Evolutionary conservation across 2,113 vertebrate genomes (phyloP), one percentile per base, ranked within the genome.

Genomic region (Clarias gariepinus): DNA sequence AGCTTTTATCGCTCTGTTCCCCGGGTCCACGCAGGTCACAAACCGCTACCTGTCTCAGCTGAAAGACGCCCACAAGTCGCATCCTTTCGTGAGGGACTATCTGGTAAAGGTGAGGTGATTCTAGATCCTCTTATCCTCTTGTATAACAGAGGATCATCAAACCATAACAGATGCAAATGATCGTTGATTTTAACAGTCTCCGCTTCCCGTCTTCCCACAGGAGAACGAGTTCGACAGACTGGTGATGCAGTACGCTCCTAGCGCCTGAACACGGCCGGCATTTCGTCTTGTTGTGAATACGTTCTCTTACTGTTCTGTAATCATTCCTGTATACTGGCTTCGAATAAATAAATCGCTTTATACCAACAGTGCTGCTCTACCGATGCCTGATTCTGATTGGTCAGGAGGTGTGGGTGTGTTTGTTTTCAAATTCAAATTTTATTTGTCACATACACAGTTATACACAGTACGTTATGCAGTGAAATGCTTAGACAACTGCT

Each of bases 161-260:
- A n/a, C 15, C 63, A 23, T 74, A 58, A 74, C 25, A n/a, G 21
- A 47, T 11, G 9, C 9, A 58, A 58, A 64, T 15, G 41, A 74
- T 69, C n/a, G 4, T 47, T 60, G 5, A 11, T 73, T 61, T 80
- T 12, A 16, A 12, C 77, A 81, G 88, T 89, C 68, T 88, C 28
- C 30, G 60, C 82, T 33, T 81, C 73, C 90, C 89, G 19, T 47
- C 47, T 47, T 47, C 79, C 89, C 36, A 8, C 91, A 99, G 98
- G 98, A 99, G 92, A 97, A 97, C 2, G 98, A 99, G 86, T 99
- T 99, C 88, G 97, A 98, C 88, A 94, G 98, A n/a, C 95, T 99
- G 33, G 93, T 91, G 2, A 92, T 97, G 91, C 98, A 98, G 80
- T 99, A 98, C 0, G 92, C 96, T 0, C 96, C 97, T 81, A 96